Percentiles rank a stretch among this genome's conserved stretches.
phyloP scores from a whole-genome alignment of 1,140 invertebrate species.

The Papilio aristodemus region DNA sequence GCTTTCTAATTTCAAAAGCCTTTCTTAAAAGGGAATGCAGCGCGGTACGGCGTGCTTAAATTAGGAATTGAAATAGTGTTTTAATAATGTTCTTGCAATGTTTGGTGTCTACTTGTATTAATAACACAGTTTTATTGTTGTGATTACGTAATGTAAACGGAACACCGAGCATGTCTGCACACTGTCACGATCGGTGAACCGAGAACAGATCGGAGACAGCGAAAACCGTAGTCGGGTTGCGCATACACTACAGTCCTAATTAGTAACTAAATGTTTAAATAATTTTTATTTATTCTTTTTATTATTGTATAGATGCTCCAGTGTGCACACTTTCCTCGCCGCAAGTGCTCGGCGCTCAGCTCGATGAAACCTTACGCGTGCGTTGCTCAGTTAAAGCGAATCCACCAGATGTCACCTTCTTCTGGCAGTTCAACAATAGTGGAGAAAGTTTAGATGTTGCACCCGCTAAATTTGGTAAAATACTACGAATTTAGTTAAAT shows the following conservation, averaged over 20 bases:
- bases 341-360: slow-evolving; percentile 89
- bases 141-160: no score
- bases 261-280: background rate
- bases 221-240: no score
- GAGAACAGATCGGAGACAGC: no score
- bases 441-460: slow-evolving; percentile 91
- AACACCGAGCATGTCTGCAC: no score
- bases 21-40: slow-evolving; percentile 21
- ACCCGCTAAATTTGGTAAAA: slow-evolving; percentile 81
- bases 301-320: slow-evolving; percentile 85
- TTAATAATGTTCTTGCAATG: no score
- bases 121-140: no score
- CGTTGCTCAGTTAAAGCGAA: slow-evolving; percentile 92
- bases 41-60: background rate
- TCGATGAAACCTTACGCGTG: slow-evolving; percentile 90
- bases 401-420: slow-evolving; percentile 90
- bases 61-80: background rate
- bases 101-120: no score
- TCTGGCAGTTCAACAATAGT: slow-evolving; percentile 94
- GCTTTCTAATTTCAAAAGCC: slow-evolving; percentile 45
- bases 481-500: slow-evolving; percentile 3
- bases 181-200: no score
- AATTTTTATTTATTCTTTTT: background rate
- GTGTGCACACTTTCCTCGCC: slow-evolving; percentile 87
- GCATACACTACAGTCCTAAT: no score